These are phyloP conservation scores for Mongoloraphidia duomilia DNA, from an alignment of 2,888 invertebrate genomes.

Conservation along the genomic window DNA sequence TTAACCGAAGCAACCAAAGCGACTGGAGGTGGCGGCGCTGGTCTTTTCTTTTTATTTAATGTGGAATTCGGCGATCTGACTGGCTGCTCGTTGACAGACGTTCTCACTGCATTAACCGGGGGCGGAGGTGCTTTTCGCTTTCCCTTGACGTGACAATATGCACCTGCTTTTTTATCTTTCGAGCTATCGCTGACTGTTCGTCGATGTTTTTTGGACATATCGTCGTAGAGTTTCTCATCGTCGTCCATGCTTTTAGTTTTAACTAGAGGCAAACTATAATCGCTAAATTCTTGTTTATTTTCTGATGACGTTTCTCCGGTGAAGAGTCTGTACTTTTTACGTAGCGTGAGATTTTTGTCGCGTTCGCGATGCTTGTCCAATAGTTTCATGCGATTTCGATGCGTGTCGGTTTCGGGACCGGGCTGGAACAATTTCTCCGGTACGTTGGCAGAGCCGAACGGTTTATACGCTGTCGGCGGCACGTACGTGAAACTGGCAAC, in stretches of 20 bases:
- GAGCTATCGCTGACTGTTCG: constrained; percentile 48
- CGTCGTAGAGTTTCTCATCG: constrained; percentile 12
- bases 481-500: constrained; percentile 59
- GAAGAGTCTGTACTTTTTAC: constrained; percentile 48
- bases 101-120: constrained; percentile 27
- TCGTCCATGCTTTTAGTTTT: constrained; percentile 20
- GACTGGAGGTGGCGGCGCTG: constrained; percentile 32
- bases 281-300: constrained; percentile 20
- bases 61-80: constrained; percentile 17
- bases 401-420: constrained; percentile 47
- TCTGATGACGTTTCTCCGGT: constrained; percentile 21
- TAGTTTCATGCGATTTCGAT: constrained; percentile 43
- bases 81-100: neutral
- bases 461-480: constrained; percentile 36
- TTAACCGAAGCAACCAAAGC: constrained; percentile 19
- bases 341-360: constrained; percentile 45
- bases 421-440: constrained; percentile 33
- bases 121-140: constrained; percentile 61
- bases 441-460: constrained; percentile 24
- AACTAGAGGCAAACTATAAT: constrained; percentile 30
- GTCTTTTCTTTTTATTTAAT: constrained; percentile 27
- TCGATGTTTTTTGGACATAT: constrained; percentile 31
- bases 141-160: constrained; percentile 53
- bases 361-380: constrained; percentile 40
- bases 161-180: constrained; percentile 40